A percentile compares a stretch with the other conserved stretches of the same genome.
phyloP scores from a whole-genome alignment of 2,888 invertebrate genomes.

The Phlogophora meticulosa region DNA sequence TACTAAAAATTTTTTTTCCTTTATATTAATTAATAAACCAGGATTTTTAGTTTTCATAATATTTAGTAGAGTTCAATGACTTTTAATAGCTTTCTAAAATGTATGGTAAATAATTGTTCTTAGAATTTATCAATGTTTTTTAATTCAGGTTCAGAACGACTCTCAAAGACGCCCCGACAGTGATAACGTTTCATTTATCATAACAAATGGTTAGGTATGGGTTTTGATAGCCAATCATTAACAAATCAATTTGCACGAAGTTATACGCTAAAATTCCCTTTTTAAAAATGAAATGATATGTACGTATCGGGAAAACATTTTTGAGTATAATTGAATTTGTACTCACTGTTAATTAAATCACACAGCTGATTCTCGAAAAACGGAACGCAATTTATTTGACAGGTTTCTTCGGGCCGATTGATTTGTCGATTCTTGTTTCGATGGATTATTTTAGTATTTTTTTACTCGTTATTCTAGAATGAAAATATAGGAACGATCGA shows the following conservation, averaged over 20 bases:
- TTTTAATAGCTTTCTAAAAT: background rate
- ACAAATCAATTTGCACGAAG: background rate
- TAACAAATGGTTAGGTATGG: background rate
- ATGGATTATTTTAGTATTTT: constrained; percentile 64
- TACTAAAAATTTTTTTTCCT: background rate
- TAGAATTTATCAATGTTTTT: background rate
- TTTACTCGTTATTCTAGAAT: constrained; percentile 63
- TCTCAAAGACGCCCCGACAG: constrained; percentile 30
- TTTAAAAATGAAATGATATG: too few species aligned
- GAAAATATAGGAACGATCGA: constrained; percentile 49
- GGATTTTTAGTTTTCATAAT: rapidly evolving
- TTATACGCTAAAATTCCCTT: too few species aligned
- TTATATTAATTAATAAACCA: background rate
- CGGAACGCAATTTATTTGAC: constrained; percentile 58
- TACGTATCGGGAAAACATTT: too few species aligned
- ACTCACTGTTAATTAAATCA: background rate
- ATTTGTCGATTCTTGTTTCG: constrained; percentile 70
- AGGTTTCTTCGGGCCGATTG: constrained; percentile 66
- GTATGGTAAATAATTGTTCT: background rate
- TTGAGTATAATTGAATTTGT: too few species aligned
- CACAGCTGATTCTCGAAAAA: constrained; percentile 57
- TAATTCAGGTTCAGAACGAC: constrained; percentile 23
- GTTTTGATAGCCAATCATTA: background rate
- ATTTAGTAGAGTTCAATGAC: background rate
- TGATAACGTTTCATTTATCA: constrained; percentile 28